These are phyloP conservation scores for Philotrypesis tridentata DNA, from an alignment of 1,140 invertebrate genomes.

Conservation along the genomic window DNA sequence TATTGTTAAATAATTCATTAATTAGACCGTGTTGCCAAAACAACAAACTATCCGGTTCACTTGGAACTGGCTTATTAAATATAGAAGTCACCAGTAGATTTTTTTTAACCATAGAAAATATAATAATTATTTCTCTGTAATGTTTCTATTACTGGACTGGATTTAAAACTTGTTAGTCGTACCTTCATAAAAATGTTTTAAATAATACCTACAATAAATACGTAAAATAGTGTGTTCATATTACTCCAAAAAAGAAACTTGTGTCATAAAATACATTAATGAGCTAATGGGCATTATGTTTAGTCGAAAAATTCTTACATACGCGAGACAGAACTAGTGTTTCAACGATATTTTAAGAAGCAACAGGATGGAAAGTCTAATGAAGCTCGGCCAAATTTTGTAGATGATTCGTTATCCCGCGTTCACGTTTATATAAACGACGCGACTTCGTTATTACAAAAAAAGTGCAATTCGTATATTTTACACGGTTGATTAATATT, in stretches of 20 bases:
- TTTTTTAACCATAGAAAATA: neutral
- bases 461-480: constrained; percentile 45
- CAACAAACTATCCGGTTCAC: neutral
- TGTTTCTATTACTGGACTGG: neutral
- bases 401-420: constrained; percentile 29
- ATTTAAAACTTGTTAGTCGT: neutral
- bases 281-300: constrained; percentile 29
- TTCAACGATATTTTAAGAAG: neutral
- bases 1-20: constrained; percentile 15
- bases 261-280: neutral
- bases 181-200: neutral
- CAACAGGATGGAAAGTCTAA: constrained; percentile 7
- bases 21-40: neutral
- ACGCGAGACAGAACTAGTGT: constrained; percentile 4
- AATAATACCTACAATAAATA: neutral
- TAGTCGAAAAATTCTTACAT: neutral
- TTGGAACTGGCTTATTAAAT: neutral
- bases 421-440: constrained; percentile 19
- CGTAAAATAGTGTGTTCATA: constrained; percentile 23
- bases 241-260: constrained; percentile 38
- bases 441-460: constrained; percentile 34
- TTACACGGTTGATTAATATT: constrained; percentile 36
- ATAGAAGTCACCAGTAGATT: neutral
- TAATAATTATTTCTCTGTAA: neutral
- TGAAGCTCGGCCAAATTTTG: constrained; percentile 32